A percentile compares a stretch with the other conserved stretches of the same genome.
These are phyloP conservation scores for Drosophila subobscura DNA, from an alignment of 1,140 invertebrate species.

Conservation along the genomic window DNA sequence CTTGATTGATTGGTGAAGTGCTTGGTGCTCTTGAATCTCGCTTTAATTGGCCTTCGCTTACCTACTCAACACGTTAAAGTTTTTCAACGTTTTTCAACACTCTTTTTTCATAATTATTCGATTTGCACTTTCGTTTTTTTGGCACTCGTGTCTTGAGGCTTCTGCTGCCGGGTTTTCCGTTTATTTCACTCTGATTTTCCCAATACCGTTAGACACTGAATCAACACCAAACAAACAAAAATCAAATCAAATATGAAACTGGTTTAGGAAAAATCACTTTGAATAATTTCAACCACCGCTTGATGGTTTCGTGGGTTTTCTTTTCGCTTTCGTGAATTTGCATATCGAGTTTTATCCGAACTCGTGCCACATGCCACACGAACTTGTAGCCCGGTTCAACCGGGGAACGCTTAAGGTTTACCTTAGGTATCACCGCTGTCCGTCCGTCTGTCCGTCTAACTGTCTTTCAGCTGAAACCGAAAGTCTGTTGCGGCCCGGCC, in stretches of 20 bases:
- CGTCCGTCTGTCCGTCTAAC: neutral
- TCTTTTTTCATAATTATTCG: neutral
- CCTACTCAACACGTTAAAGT: constrained; percentile 7
- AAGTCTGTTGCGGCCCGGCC: constrained; percentile 17
- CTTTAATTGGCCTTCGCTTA: constrained; percentile 51
- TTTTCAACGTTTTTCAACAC: constrained; percentile 1
- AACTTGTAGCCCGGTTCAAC: no score
- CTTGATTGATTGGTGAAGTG: neutral
- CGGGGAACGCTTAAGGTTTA: no score
- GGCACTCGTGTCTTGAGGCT: constrained; percentile 17
- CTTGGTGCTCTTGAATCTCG: neutral
- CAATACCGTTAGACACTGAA: constrained; percentile 57
- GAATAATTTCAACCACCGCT: constrained; percentile 12
- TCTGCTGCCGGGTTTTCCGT: constrained; percentile 48
- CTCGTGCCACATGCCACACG: no score
- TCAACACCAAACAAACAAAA: constrained; percentile 1
- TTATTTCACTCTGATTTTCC: constrained; percentile 58
- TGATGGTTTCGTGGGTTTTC: constrained; percentile 12
- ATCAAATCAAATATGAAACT: constrained; percentile 38
- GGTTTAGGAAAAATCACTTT: constrained; percentile 68
- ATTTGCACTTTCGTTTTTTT: constrained; percentile 65
- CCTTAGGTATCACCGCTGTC: neutral
- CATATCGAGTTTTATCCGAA: constrained; percentile 39
- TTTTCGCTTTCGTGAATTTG: constrained; percentile 30
- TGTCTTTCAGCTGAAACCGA: constrained; percentile 28